Conservation (phyloP, 2,797 vertebrate species). For the Periophthalmus magnuspinnatus region DNA sequence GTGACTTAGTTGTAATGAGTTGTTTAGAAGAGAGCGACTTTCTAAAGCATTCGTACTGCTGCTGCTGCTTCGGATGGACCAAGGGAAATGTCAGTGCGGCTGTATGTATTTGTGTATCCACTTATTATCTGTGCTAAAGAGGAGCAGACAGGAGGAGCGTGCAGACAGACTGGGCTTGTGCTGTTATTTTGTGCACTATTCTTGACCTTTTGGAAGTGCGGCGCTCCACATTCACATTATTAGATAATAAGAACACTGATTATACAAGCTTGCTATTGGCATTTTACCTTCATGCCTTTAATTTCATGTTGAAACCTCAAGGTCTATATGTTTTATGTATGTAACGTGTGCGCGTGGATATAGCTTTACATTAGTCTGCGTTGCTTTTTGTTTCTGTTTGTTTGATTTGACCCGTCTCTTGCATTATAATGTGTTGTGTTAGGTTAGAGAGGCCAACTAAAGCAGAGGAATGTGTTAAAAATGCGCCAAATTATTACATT, state of each 20-base stretch:
- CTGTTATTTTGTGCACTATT: not conserved
- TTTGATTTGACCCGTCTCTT: not conserved
- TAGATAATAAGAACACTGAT: not conserved
- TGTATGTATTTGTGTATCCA: conserved; percentile 4
- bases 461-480: not conserved
- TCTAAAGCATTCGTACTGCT: not conserved
- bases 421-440: not conserved
- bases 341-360: not conserved
- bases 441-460: not conserved
- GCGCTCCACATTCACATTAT: not conserved
- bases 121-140: conserved; percentile 2
- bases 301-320: not conserved
- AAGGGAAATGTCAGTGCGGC: not conserved
- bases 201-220: not conserved
- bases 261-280: not conserved
- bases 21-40: not conserved
- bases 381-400: too few relatives aligned
- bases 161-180: not conserved
- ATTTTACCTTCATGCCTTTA: not conserved
- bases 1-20: not conserved
- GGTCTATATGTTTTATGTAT: not conserved
- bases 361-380: not conserved
- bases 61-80: not conserved
- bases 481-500: not conserved
- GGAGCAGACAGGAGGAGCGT: not conserved